Evolutionary conservation across 1,140 invertebrate species (phyloP).

Genomic region (Trissolcus basalis): DNA sequence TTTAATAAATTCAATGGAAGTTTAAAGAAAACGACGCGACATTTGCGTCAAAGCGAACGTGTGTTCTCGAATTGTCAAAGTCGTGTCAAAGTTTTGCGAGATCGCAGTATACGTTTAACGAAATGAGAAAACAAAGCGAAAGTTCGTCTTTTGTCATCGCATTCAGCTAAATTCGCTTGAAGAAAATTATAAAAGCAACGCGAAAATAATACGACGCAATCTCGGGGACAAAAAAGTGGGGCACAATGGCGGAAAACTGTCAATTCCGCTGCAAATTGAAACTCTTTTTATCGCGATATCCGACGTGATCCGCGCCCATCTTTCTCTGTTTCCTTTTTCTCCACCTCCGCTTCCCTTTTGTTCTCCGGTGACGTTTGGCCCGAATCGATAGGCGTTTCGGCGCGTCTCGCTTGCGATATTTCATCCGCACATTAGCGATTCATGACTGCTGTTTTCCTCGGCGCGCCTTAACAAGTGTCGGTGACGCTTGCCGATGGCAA

Average conservation of each 20-base stretch:
- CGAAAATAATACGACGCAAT: constrained; percentile 12
- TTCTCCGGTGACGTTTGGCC: constrained; percentile 2
- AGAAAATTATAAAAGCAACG: constrained; percentile 1
- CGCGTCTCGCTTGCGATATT: constrained; percentile 34
- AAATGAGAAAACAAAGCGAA: not conserved
- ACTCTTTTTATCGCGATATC: constrained; percentile 43
- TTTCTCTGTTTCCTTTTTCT: constrained; percentile 18
- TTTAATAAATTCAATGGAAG: not conserved
- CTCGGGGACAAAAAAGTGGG: constrained; percentile 17
- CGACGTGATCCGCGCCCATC: constrained; percentile 22
- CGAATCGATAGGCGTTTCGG: constrained; percentile 29
- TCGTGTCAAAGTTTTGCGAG: not conserved
- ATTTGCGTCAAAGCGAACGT: constrained; percentile 3
- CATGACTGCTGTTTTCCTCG: constrained; percentile 53
- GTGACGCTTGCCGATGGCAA: constrained; percentile 36
- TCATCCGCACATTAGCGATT: constrained; percentile 52
- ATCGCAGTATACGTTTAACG: not conserved
- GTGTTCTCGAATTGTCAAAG: not conserved
- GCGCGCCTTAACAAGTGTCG: constrained; percentile 53
- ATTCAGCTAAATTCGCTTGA: not conserved
- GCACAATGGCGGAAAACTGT: constrained; percentile 47
- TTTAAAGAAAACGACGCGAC: not conserved
- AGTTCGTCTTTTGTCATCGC: not conserved
- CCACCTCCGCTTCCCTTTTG: not conserved
- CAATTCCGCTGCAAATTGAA: constrained; percentile 52